Evolutionary conservation across 1,140 invertebrate species (phyloP).

Genomic region (Sycophila sp.): DNA sequence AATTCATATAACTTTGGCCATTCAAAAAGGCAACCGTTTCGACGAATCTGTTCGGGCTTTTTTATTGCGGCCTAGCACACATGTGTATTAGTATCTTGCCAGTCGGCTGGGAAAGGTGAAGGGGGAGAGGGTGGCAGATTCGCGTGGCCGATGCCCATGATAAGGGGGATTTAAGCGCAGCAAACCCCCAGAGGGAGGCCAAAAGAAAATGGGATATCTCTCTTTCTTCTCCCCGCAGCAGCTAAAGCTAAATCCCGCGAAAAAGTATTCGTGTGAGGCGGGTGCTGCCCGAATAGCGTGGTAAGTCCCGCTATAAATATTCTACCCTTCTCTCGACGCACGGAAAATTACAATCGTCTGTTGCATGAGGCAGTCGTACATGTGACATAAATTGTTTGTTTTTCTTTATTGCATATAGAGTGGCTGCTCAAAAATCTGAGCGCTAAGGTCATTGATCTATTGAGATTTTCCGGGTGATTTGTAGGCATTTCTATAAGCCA

Average conservation of each 20-base stretch:
- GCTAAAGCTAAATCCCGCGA: conserved; percentile 1
- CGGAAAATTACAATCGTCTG: conserved; percentile 20
- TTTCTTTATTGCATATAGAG: conserved; percentile 4
- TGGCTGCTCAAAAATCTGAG: background rate
- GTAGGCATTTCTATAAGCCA: no score
- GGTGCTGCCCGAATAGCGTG: conserved; percentile 3
- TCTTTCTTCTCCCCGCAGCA: background rate
- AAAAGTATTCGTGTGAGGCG: conserved; percentile 19
- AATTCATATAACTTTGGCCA: conserved; percentile 17
- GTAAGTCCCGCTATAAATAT: conserved; percentile 30
- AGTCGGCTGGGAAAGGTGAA: background rate
- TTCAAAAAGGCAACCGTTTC: background rate
- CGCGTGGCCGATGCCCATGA: conserved; percentile 19
- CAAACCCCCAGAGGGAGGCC: background rate
- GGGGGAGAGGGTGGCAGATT: conserved; percentile 1
- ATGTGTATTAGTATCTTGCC: background rate
- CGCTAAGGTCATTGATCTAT: background rate
- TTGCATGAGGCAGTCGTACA: background rate
- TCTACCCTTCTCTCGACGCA: background rate
- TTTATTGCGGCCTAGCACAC: background rate
- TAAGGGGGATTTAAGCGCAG: background rate
- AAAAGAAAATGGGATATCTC: background rate
- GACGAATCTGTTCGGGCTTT: background rate
- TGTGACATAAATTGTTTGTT: conserved; percentile 6
- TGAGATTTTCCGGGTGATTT: no score